Base-by-base conservation (phyloP, 2,113 vertebrate species). In the Caloenas nicobarica region DNA sequence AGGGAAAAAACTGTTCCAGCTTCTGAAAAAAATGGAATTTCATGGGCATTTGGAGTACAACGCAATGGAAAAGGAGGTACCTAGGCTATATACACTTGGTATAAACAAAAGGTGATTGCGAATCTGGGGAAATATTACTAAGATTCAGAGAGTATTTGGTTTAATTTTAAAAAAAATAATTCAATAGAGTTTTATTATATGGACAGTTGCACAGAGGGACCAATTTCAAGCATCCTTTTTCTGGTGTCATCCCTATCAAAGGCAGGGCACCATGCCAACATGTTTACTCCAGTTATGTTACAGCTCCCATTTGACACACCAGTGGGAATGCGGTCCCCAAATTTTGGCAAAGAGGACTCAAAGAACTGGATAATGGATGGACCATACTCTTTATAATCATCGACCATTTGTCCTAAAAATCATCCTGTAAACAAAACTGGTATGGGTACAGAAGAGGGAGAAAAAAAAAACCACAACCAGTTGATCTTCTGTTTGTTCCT, bases 41-140 rank as follows among this genome's bases (percentile, higher is more conserved):
- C 0, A 0, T 46, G n/a, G 16, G 56, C 33, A 8, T 81, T 78
- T 86, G 9, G 18, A 81, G 15, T 51, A 77, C 22, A 73, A 16
- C 1, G 1, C 18, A 40, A 7, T 29, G 25, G 71, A 82, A 73
- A 57, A 88, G 18, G 46, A 70, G 16, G 36, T 54, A 51, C 31
- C 24, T 36, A 24, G 40, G 44, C 60, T 66, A 8, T 17, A 12
- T 13, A 15, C 16, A 3, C 24, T 77, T 3, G 1, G 28, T 48
- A 7, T 58, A 61, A 73, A 68, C 48, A 53, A 86, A 72, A 88
- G 12, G 14, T 53, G 24, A 24, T n/a, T 80, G 50, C 65, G 10
- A 23, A 42, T 46, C 29, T 64, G 72, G 21, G 14, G 18, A 90
- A 34, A 26, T 73, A 42, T 24, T n/a, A 26, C 33, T 76, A 65